Base-by-base conservation (phyloP, 2,888 invertebrate species). In the Troides oblongomaculatus region DNA sequence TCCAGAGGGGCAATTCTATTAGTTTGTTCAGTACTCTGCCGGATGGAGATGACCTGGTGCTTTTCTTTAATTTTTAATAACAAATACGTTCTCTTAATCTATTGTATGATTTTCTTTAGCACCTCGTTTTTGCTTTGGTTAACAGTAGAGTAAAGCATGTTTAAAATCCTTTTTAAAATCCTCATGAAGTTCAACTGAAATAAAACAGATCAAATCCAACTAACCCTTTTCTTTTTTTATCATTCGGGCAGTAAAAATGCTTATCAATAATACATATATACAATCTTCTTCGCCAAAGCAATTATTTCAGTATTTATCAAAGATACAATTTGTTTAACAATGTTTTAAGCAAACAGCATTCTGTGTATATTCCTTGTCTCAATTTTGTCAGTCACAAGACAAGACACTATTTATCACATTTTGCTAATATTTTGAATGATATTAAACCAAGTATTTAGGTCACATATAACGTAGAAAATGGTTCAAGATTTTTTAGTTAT, bases 221-320 rank as follows among this genome's bases (percentile, higher is more conserved):
- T 30, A 30, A 30, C 30, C 30, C 30, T 18, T n/a, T n/a, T 53
- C 3, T n/a, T 53, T n/a, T 17, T 17, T 17, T 17, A 18, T n/a
- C 53, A 7, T 0, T n/a, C n/a, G n/a, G 5, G 12, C 5, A n/a
- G 14, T 14, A n/a, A 53, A 53, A 50, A 50, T n/a, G 2, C 6
- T 53, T 53, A 53, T 53, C 53, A 53, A 5, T 53, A n/a, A n/a
- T 1, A 53, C 5, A 6, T 8, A 14, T n/a, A 12, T 6, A n/a
- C 18, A 18, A 18, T 53, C n/a, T 53, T 1, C 53, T 53, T n/a
- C 53, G 53, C n/a, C 14, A n/a, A 53, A 18, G n/a, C n/a, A n/a
- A n/a, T 53, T 53, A 53, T n/a, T 18, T 53, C 1, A 18, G 57
- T 23, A 68, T 63, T 68, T 58, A 63, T 63, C 59, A 58, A 58